These are phyloP conservation scores for Sprattus sprattus DNA, from an alignment of 2,113 vertebrate species.

Conservation along the genomic window DNA sequence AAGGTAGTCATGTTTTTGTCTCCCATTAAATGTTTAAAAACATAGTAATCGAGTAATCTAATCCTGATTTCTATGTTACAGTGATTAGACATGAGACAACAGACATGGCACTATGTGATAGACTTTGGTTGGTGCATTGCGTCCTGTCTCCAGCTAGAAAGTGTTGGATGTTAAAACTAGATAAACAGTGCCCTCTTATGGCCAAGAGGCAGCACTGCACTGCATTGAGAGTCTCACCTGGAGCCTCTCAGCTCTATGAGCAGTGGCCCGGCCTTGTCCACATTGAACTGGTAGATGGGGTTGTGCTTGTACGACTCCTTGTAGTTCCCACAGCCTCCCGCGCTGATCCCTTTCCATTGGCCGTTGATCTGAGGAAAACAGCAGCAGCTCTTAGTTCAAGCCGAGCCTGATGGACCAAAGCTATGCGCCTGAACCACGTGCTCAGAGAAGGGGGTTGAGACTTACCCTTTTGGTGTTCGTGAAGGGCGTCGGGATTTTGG, in stretches of 20 bases:
- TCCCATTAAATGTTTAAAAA: neutral
- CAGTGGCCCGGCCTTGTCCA: constrained; percentile 87
- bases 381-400: neutral
- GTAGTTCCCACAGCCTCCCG: constrained; percentile 95
- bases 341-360: constrained; percentile 89
- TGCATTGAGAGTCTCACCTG: constrained; percentile 73
- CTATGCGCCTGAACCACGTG: too few species aligned
- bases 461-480: constrained; percentile 87
- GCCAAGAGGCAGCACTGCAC: neutral
- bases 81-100: neutral
- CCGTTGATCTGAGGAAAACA: constrained; percentile 81
- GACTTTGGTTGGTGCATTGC: constrained; percentile 9
- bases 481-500: constrained; percentile 94
- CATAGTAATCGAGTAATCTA: neutral
- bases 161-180: neutral
- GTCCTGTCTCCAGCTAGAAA: neutral
- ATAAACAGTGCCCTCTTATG: constrained; percentile 20
- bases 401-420: too few species aligned
- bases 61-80: neutral
- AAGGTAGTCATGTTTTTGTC: neutral
- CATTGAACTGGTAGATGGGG: constrained; percentile 89
- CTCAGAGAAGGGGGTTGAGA: neutral
- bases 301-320: constrained; percentile 92
- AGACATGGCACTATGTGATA: neutral
- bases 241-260: constrained; percentile 93